Evolutionary conservation across 2,797 vertebrate genomes (phyloP).

Genomic region (Crocodylus rhombifer): DNA sequence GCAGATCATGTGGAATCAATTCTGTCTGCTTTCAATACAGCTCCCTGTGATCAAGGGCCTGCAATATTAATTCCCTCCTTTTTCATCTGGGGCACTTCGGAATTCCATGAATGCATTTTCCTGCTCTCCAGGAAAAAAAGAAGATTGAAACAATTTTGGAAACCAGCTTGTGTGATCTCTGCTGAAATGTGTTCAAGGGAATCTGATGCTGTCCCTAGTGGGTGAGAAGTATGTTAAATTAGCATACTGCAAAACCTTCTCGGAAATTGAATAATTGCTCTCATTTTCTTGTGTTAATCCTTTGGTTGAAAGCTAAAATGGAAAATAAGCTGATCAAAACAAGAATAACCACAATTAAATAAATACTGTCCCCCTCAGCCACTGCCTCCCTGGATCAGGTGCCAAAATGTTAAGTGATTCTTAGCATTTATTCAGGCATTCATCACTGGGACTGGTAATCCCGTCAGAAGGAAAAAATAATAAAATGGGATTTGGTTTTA

Average conservation of each 20-base stretch:
- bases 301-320: rapidly evolving
- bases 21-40: conserved; percentile 42
- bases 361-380: rapidly evolving
- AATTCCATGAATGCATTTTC: conserved; percentile 62
- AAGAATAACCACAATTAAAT: rapidly evolving
- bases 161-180: not conserved
- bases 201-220: not conserved
- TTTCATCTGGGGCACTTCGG: conserved; percentile 43
- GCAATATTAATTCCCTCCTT: conserved; percentile 12
- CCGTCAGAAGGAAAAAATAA: not conserved
- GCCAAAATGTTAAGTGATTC: not conserved
- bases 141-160: conserved; percentile 6
- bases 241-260: not conserved
- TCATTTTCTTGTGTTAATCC: not conserved
- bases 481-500: not conserved
- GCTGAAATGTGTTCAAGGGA: not conserved
- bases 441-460: not conserved
- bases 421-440: not conserved
- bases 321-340: not conserved
- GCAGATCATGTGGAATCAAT: conserved; percentile 7
- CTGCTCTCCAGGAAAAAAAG: conserved; percentile 46
- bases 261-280: not conserved
- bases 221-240: rapidly evolving
- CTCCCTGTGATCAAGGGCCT: not conserved
- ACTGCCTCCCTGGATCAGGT: rapidly evolving